Conservation (phyloP, 2,797 vertebrate genomes). For the Bovichtus diacanthus region DNA sequence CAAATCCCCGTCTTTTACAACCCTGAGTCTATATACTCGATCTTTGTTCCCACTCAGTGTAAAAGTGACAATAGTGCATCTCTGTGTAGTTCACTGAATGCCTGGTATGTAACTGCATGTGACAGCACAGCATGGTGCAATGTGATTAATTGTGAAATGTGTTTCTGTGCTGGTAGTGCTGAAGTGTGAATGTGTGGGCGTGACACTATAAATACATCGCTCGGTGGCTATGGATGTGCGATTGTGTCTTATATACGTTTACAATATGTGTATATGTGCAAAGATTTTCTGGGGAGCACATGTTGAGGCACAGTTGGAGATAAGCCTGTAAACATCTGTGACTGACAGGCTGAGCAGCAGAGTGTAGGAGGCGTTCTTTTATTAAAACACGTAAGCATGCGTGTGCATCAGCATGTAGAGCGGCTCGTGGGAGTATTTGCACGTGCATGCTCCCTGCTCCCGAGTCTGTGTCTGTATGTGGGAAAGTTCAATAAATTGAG, state of each 20-base stretch:
- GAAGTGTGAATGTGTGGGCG: constrained; percentile 75
- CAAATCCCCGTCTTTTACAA: constrained; percentile 15
- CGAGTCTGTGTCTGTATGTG: constrained; percentile 45
- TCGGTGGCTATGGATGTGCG: constrained; percentile 63
- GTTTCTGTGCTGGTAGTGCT: constrained; percentile 63
- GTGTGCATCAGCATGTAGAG: constrained; percentile 46
- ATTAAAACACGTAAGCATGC: constrained; percentile 54
- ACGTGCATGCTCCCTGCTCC: constrained; percentile 25
- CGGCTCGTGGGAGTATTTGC: constrained; percentile 57
- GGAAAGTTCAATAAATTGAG: constrained; percentile 68
- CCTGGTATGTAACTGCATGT: constrained; percentile 68
- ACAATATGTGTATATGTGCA: constrained; percentile 60
- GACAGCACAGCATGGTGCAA: constrained; percentile 65
- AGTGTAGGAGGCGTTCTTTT: constrained; percentile 68
- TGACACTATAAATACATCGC: constrained; percentile 72
- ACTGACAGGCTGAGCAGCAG: constrained; percentile 75
- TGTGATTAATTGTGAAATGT: constrained; percentile 76
- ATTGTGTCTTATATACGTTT: constrained; percentile 70
- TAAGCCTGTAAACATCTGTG: constrained; percentile 82
- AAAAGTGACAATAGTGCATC: constrained; percentile 56
- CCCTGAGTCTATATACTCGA: constrained; percentile 16
- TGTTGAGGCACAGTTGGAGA: constrained; percentile 75
- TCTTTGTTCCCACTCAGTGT: constrained; percentile 40
- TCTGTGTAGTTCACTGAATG: constrained; percentile 55
- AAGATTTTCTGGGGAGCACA: constrained; percentile 68